Percentiles rank a stretch among this genome's conserved stretches.
These are phyloP conservation scores for Onychomys torridus DNA, from an alignment of 2,797 vertebrate species.

Conservation along the genomic window DNA sequence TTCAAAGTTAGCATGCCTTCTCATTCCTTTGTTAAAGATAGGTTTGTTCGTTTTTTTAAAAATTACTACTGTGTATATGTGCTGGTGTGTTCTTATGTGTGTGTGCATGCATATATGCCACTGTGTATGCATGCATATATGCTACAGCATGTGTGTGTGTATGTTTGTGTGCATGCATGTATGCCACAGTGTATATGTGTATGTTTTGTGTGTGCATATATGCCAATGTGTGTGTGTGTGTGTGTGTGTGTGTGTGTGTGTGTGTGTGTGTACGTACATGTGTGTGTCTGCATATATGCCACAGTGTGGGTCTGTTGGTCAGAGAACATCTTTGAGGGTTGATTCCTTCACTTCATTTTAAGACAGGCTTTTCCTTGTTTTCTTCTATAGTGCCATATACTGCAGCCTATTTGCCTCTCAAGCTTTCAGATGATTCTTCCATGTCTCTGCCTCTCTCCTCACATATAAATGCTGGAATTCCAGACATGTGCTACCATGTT, in stretches of 20 bases:
- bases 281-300: neutral
- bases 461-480: neutral
- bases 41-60: neutral
- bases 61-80: neutral
- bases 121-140: neutral
- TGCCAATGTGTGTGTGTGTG: neutral
- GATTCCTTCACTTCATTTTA: neutral
- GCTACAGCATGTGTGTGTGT: neutral
- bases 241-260: neutral
- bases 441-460: neutral
- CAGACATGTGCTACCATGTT: neutral
- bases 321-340: neutral
- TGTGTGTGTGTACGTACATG: neutral
- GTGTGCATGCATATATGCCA: neutral
- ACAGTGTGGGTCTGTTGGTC: neutral
- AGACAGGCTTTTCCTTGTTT: neutral
- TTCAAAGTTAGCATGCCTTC: neutral
- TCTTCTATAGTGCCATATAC: neutral
- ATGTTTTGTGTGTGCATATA: neutral
- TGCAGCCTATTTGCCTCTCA: neutral
- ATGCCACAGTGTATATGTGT: neutral
- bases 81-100: neutral
- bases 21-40: neutral
- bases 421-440: neutral
- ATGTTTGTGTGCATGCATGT: neutral